Percentiles rank a stretch among this genome's conserved stretches.
These are phyloP conservation scores for Oreocharis arfaki DNA, from an alignment of 2,113 vertebrate genomes.

Conservation along the genomic window DNA sequence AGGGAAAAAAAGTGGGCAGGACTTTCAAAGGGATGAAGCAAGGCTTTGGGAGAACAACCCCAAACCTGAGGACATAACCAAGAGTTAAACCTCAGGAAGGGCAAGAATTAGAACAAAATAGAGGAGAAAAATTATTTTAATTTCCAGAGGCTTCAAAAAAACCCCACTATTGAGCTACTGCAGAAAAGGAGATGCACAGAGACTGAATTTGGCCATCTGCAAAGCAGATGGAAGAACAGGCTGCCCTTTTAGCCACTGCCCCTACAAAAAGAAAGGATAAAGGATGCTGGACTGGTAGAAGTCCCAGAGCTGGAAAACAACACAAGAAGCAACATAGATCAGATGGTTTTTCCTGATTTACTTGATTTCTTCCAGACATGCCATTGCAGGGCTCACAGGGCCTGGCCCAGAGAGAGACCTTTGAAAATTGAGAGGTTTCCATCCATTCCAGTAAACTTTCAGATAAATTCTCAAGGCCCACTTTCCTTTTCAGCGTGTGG, in stretches of 20 bases:
- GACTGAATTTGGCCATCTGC: neutral
- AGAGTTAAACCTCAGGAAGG: neutral
- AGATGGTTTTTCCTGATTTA: neutral
- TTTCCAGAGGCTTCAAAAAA: neutral
- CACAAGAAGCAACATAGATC: neutral
- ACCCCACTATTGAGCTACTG: neutral
- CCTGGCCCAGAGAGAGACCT: neutral
- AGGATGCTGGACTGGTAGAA: neutral
- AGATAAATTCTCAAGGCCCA: neutral
- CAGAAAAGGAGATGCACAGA: neutral
- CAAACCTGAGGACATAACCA: neutral
- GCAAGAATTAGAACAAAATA: neutral
- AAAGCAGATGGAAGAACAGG: neutral
- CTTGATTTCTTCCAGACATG: neutral
- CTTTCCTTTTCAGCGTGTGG: neutral
- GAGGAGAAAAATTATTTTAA: neutral
- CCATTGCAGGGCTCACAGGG: neutral
- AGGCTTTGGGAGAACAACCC: neutral
- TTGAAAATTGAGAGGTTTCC: neutral
- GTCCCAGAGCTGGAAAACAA: neutral
- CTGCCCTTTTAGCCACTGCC: neutral
- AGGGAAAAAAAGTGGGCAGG: accelerated
- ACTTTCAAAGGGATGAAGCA: neutral
- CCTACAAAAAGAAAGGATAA: neutral
- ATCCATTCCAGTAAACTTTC: neutral